Evolutionary conservation across 2,888 invertebrate genomes (phyloP).

Genomic region (Netelia fuscicornis): DNA sequence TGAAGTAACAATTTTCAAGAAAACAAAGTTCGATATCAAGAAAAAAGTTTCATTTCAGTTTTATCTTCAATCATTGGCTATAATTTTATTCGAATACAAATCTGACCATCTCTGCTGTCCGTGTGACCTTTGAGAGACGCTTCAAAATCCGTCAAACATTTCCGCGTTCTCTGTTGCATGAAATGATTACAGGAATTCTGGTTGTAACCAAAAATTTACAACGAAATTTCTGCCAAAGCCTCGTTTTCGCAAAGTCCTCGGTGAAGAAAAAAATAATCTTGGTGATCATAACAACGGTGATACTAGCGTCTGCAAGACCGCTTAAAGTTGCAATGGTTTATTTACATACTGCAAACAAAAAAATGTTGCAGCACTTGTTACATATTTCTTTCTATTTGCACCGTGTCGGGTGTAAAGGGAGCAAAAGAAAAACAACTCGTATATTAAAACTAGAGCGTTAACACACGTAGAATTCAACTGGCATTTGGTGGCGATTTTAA

Average conservation of each 20-base stretch:
- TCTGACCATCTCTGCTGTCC: constrained; percentile 23
- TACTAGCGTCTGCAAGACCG: constrained; percentile 81
- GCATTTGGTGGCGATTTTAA: constrained; percentile 68
- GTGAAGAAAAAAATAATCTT: constrained; percentile 23
- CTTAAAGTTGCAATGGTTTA: constrained; percentile 25
- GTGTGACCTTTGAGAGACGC: constrained; percentile 13
- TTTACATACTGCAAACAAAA: not conserved
- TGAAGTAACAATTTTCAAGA: not conserved
- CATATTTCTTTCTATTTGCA: not conserved
- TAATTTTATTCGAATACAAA: constrained; percentile 4
- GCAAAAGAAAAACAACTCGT: not conserved
- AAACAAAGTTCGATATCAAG: constrained; percentile 5
- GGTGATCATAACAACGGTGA: constrained; percentile 72
- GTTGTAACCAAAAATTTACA: constrained; percentile 33
- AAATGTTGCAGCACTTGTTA: not conserved
- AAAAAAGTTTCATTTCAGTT: not conserved
- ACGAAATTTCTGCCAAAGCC: constrained; percentile 24
- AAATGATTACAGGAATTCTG: constrained; percentile 25
- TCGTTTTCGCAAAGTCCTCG: constrained; percentile 18
- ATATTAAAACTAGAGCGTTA: constrained; percentile 62
- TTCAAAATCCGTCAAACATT: constrained; percentile 4
- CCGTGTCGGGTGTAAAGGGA: not conserved
- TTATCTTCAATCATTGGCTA: not conserved
- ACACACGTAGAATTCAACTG: constrained; percentile 81
- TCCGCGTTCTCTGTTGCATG: constrained; percentile 62